phyloP scores from a whole-genome alignment of 2,113 vertebrate genomes.

The Melierax canorus region DNA sequence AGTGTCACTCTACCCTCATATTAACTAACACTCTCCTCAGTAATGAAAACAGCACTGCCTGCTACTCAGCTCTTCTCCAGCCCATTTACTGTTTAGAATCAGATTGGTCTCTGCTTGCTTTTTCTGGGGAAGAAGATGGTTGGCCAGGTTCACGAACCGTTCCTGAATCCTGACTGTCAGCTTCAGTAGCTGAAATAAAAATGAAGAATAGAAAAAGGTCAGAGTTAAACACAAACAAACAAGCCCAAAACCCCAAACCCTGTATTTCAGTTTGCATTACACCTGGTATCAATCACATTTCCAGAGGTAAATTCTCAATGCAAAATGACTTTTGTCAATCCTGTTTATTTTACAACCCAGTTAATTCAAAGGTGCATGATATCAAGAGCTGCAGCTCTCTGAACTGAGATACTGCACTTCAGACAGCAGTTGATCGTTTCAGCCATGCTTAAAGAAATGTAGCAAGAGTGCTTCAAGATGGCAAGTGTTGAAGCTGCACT shows the following conservation, averaged over 20 bases:
- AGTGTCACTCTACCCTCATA: not conserved
- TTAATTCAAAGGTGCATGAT: not conserved
- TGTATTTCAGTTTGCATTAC: not conserved
- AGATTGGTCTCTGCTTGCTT: not conserved
- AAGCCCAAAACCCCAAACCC: not conserved
- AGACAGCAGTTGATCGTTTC: not conserved
- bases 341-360: not conserved
- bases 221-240: not conserved
- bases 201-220: not conserved
- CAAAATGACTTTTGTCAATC: not conserved
- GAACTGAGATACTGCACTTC: not conserved
- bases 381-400: not conserved
- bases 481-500: not conserved
- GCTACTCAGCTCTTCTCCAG: conserved; percentile 6
- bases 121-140: conserved; percentile 32
- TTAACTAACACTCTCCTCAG: not conserved
- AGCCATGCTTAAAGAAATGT: not conserved
- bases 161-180: conserved; percentile 36
- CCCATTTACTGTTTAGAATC: not conserved
- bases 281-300: not conserved
- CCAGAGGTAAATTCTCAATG: not conserved
- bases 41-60: not conserved
- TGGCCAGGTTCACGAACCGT: not conserved
- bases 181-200: conserved; percentile 41
- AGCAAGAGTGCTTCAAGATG: not conserved